Base-by-base conservation (phyloP, 2,888 invertebrate genomes). In the Leptinotarsa tumamoca region DNA sequence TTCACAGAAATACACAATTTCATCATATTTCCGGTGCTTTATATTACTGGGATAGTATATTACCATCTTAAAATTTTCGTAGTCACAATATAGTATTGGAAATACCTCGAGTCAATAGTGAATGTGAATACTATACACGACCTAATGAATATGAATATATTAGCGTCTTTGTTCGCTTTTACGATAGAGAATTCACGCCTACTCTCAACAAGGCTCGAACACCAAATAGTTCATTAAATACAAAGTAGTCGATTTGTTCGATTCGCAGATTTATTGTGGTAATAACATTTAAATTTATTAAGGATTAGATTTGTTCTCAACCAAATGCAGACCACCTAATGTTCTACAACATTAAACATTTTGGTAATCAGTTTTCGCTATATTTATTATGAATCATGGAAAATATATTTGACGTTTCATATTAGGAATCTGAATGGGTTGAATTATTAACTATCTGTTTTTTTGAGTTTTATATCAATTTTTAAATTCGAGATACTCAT, bases 221-320 rank as follows among this genome's bases (percentile, higher is more conserved):
- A 33, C 52, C n/a, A 68, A 68, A 56, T 33, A n/a, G 49, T 58
- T 56, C 43, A 69, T 69, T 15, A 68, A 43, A 58, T 58, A 69
- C 69, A 69, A 69, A 69, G 33, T 56, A 33, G 52, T 21, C 58
- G 49, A 21, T 69, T 58, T 17, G 58, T 69, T 58, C 56, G 21
- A 56, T 18, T 33, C 21, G 10, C 14, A 58, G 43, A 4, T 1
- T 56, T 33, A 58, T 18, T 56, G n/a, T 69, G 13, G 58, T 33
- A 43, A 43, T 33, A 14, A 56, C 56, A 43, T 51, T 52, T 15
- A 15, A 13, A 58, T 58, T 14, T 58, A 23, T 58, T 15, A 17
- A 27, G 4, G 27, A 50, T 50, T 68, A 23, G 68, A 27, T 17
- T 23, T 27, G 54, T 18, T 54, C n/a, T 33, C n/a, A 10, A 52